phyloP scores from a whole-genome alignment of 1,140 invertebrate species.

The Hydropsyche tenuis region DNA sequence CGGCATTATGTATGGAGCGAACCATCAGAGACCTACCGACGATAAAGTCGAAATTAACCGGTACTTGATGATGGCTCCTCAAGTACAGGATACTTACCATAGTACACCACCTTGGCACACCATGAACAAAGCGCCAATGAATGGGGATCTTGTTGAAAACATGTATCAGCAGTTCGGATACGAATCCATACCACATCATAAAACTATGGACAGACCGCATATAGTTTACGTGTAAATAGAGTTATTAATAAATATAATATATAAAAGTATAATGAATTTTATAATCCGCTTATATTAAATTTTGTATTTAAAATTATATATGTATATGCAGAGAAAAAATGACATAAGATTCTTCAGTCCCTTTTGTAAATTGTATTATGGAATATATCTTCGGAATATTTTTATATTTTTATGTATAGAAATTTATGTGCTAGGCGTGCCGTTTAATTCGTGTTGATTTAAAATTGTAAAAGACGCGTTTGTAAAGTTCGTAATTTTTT shows the following conservation, averaged over 20 bases:
- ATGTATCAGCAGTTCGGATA: constrained; percentile 67
- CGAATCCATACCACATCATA: constrained; percentile 62
- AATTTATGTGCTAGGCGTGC: constrained; percentile 27
- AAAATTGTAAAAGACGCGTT: too few relatives aligned
- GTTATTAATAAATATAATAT: constrained; percentile 4
- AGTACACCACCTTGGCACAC: constrained; percentile 65
- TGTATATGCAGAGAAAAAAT: not conserved
- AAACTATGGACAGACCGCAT: constrained; percentile 65
- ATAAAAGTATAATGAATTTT: constrained; percentile 32
- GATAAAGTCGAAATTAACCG: constrained; percentile 63
- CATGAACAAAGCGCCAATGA: constrained; percentile 60
- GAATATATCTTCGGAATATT: constrained; percentile 48
- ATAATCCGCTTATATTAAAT: constrained; percentile 43
- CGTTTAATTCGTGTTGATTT: constrained; percentile 4
- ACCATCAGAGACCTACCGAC: constrained; percentile 58
- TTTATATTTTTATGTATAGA: constrained; percentile 50
- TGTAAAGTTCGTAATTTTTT: too few relatives aligned
- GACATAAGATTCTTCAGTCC: constrained; percentile 44
- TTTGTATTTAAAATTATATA: constrained; percentile 45
- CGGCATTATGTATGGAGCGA: constrained; percentile 59
- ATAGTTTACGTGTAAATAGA: constrained; percentile 68
- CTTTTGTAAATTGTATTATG: constrained; percentile 47
- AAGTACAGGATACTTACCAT: constrained; percentile 65
- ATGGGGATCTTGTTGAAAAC: constrained; percentile 61
- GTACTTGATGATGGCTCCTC: constrained; percentile 64